Evolutionary conservation across 1,140 invertebrate species (phyloP).

Genomic region (Paraescarpia echinospica): DNA sequence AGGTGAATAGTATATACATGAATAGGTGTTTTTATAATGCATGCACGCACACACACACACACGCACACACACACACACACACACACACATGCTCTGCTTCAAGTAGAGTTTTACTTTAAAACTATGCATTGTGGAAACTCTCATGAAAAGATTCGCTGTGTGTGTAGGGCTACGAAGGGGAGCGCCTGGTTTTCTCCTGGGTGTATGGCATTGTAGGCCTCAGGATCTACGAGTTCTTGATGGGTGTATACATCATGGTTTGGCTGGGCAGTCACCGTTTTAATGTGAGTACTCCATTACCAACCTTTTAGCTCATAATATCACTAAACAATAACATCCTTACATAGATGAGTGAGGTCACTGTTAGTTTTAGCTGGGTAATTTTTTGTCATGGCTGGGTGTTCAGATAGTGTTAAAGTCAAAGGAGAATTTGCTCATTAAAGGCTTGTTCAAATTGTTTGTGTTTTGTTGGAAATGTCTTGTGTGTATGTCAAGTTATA

Average conservation of each 20-base stretch:
- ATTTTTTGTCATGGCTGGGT: too few relatives aligned
- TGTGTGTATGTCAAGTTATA: not conserved
- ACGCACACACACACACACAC: too few relatives aligned
- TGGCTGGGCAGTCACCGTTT: constrained; percentile 29
- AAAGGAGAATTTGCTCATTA: too few relatives aligned
- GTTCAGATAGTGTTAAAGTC: not conserved
- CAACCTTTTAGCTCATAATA: not conserved
- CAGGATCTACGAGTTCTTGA: constrained; percentile 26
- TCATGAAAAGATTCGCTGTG: not conserved
- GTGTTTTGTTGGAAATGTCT: not conserved
- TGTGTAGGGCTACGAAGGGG: constrained; percentile 25
- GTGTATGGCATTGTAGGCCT: constrained; percentile 14
- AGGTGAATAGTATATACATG: too few relatives aligned
- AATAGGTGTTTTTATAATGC: too few relatives aligned
- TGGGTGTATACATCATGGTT: constrained; percentile 25
- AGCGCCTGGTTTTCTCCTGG: constrained; percentile 27
- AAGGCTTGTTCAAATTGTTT: not conserved
- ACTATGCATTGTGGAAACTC: not conserved
- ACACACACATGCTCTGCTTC: too few relatives aligned
- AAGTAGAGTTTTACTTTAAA: too few relatives aligned
- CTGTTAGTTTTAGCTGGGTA: too few relatives aligned
- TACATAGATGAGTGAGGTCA: too few relatives aligned
- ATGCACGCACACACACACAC: not conserved
- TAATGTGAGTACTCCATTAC: constrained; percentile 15
- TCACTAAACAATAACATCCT: not conserved